Percentiles rank a stretch among this genome's conserved stretches.
These are phyloP conservation scores for Prionchulus punctatus DNA, from an alignment of 2,888 invertebrate genomes.

Conservation along the genomic window DNA sequence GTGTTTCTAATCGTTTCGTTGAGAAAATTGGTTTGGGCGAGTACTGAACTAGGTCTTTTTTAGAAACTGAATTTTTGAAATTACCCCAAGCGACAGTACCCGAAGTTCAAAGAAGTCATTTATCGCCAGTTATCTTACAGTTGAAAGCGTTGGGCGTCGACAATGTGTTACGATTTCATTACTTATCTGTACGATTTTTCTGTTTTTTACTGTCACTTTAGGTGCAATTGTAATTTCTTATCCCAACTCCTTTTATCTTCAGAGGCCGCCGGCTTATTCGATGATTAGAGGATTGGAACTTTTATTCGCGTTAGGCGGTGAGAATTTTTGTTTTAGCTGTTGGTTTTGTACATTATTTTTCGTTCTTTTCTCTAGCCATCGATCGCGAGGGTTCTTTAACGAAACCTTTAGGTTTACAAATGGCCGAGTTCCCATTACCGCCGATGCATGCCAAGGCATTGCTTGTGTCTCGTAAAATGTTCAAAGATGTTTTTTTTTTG, in stretches of 20 bases:
- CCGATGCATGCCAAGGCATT: slow-evolving; percentile 73
- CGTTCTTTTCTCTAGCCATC: slow-evolving; percentile 44
- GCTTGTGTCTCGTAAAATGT: slow-evolving; percentile 40
- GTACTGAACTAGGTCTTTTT: slow-evolving; percentile 10
- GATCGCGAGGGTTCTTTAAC: slow-evolving; percentile 62
- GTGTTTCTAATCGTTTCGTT: background rate
- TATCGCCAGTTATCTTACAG: slow-evolving; percentile 66
- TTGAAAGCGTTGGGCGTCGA: slow-evolving; percentile 83
- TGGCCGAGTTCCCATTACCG: slow-evolving; percentile 78
- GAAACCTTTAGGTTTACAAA: slow-evolving; percentile 54
- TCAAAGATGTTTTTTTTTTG: background rate
- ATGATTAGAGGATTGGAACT: slow-evolving; percentile 67
- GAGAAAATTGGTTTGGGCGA: background rate
- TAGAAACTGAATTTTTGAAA: slow-evolving; percentile 54
- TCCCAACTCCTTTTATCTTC: background rate
- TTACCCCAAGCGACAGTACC: slow-evolving; percentile 59
- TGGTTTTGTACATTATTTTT: no score
- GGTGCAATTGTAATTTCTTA: no score
- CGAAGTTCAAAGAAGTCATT: slow-evolving; percentile 75
- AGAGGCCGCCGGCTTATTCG: slow-evolving; percentile 72
- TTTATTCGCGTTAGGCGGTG: slow-evolving; percentile 55
- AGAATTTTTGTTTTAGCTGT: no score
- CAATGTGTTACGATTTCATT: slow-evolving; percentile 74
- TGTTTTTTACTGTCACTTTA: background rate
- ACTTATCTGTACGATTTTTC: slow-evolving; percentile 48